A percentile compares a stretch with the other conserved stretches of the same genome.
phyloP scores from a whole-genome alignment of 2,888 invertebrate species.

The Monoplex corrugatus region DNA sequence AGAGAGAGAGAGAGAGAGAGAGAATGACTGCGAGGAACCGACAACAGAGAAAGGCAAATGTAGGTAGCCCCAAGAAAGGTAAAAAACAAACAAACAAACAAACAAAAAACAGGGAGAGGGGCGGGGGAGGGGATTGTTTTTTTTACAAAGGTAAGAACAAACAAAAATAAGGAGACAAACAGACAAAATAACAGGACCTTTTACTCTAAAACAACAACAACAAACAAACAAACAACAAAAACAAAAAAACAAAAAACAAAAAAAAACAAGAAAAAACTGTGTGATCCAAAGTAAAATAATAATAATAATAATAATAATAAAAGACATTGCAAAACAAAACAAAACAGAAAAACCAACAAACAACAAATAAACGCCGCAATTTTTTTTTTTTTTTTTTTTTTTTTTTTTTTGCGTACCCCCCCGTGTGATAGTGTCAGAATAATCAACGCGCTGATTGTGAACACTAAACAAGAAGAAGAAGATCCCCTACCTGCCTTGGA shows the following conservation, averaged over 20 bases:
- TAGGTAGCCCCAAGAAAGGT: background rate
- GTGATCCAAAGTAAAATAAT: background rate
- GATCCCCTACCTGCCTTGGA: too few species aligned
- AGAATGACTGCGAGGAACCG: background rate
- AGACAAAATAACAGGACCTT: too few species aligned
- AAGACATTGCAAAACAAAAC: too few species aligned
- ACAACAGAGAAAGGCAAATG: background rate
- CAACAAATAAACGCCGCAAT: too few species aligned
- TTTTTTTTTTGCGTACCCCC: too few species aligned
- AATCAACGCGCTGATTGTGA: too few species aligned
- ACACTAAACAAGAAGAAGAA: too few species aligned
- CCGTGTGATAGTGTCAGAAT: too few species aligned
- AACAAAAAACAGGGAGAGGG: background rate
- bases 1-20: background rate
- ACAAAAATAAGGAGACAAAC: too few species aligned
- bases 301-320: too few species aligned
- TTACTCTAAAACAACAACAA: background rate
- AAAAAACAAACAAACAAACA: background rate
- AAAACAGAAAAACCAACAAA: too few species aligned
- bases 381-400: too few species aligned
- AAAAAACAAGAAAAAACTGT: background rate
- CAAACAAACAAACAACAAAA: background rate
- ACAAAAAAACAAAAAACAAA: background rate
- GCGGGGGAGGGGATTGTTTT: background rate
- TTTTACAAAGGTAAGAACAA: background rate